phyloP scores from a whole-genome alignment of 1,140 invertebrate species.

The Diuraphis noxia region DNA sequence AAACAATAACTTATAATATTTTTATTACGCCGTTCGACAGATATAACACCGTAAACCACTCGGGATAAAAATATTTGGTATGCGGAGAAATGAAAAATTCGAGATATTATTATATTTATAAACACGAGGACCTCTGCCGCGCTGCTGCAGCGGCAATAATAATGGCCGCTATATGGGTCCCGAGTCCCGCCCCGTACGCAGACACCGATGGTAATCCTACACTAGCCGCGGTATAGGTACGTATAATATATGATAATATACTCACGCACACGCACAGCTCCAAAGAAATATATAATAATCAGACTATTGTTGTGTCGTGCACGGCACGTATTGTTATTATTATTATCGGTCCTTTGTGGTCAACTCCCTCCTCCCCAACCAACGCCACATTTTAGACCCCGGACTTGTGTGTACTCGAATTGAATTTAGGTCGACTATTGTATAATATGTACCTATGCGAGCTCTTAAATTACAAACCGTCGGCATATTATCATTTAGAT shows the following conservation, averaged over 20 bases:
- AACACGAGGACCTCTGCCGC: not conserved
- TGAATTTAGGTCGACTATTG: not conserved
- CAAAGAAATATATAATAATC: conserved; percentile 33
- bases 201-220: not conserved
- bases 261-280: not conserved
- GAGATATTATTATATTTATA: conserved; percentile 20
- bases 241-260: not conserved
- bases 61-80: not conserved
- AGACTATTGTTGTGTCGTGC: not conserved
- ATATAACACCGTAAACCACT: not conserved
- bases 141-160: not conserved
- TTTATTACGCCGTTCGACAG: not conserved
- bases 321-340: not conserved
- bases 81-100: not conserved
- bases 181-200: conserved; percentile 5
- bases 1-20: conserved; percentile 31
- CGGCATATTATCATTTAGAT: not conserved
- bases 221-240: not conserved
- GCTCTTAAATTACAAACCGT: not conserved
- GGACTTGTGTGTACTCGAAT: not conserved
- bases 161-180: conserved; percentile 26
- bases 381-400: not conserved
- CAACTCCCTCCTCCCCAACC: too few species aligned
- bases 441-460: not conserved
- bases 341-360: not conserved